A percentile compares a stretch with the other conserved stretches of the same genome.
phyloP scores from a whole-genome alignment of 2,797 vertebrate species.

The Typhlichthys eigenmanni region DNA sequence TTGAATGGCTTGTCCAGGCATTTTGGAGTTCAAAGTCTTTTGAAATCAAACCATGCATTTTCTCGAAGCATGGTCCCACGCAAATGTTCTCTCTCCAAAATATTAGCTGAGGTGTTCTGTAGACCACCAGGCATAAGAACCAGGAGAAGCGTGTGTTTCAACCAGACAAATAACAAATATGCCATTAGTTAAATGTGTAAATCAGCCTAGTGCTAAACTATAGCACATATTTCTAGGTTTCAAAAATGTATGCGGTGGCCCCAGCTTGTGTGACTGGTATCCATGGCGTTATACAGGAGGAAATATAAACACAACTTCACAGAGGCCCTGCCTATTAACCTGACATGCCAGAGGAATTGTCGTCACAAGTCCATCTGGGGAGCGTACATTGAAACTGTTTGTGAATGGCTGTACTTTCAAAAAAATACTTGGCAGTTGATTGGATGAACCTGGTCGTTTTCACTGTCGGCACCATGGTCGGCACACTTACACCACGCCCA shows the following conservation, averaged over 20 bases:
- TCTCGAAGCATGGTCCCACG: neutral
- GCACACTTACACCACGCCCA: no score
- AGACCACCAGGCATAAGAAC: slow-evolving; percentile 40
- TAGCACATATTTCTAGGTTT: slow-evolving; percentile 75
- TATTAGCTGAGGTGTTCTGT: slow-evolving; percentile 21
- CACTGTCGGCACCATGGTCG: no score
- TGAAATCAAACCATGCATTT: neutral
- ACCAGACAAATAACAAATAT: slow-evolving; percentile 64
- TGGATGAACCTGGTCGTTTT: no score
- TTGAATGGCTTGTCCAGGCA: neutral
- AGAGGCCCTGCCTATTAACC: slow-evolving; percentile 45
- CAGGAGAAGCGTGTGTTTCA: slow-evolving; percentile 16
- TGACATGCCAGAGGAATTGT: no score
- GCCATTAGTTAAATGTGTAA: slow-evolving; percentile 67
- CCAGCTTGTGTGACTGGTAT: slow-evolving; percentile 64
- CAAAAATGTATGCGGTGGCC: slow-evolving; percentile 70
- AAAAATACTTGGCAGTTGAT: no score
- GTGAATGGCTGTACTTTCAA: no score
- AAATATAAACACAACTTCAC: slow-evolving; percentile 69
- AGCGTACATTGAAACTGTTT: no score
- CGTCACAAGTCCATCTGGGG: no score
- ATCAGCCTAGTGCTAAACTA: slow-evolving; percentile 61
- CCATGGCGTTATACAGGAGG: slow-evolving; percentile 68
- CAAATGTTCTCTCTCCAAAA: slow-evolving; percentile 20
- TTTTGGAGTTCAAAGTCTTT: no score